phyloP scores from a whole-genome alignment of 2,888 invertebrate genomes.

The Agonum fuliginosum region DNA sequence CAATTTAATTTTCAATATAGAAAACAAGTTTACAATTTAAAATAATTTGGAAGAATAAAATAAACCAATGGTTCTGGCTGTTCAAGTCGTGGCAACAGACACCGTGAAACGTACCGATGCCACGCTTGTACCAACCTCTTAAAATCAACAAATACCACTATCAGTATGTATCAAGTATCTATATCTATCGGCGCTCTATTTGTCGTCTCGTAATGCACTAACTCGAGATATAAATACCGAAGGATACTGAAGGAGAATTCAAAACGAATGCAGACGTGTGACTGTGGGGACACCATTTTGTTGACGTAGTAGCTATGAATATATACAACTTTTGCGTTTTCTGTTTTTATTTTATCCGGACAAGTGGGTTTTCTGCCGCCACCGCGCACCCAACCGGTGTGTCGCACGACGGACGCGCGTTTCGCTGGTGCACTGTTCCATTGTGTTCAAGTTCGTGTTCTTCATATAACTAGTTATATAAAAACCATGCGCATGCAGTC shows the following conservation, averaged over 20 bases:
- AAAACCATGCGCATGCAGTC: conserved; percentile 57
- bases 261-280: conserved; percentile 57
- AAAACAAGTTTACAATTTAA: conserved; percentile 57
- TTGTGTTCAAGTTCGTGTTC: conserved; percentile 45
- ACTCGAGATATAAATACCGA: conserved; percentile 52
- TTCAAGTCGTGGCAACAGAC: conserved; percentile 3
- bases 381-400: conserved; percentile 56
- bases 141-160: conserved; percentile 59
- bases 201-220: not conserved
- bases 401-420: conserved; percentile 51
- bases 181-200: conserved; percentile 34
- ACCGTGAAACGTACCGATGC: not conserved
- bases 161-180: conserved; percentile 56
- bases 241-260: conserved; percentile 55
- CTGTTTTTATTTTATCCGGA: conserved; percentile 52
- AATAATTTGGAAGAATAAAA: conserved; percentile 54
- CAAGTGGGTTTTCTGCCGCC: conserved; percentile 58
- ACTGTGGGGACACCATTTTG: conserved; percentile 59
- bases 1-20: conserved; percentile 69
- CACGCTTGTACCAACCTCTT: conserved; percentile 8
- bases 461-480: conserved; percentile 56
- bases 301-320: conserved; percentile 55
- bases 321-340: conserved; percentile 53
- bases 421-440: conserved; percentile 55
- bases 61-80: conserved; percentile 44